phyloP scores from a whole-genome alignment of 2,888 invertebrate genomes.

The Sisyra terminalis region DNA sequence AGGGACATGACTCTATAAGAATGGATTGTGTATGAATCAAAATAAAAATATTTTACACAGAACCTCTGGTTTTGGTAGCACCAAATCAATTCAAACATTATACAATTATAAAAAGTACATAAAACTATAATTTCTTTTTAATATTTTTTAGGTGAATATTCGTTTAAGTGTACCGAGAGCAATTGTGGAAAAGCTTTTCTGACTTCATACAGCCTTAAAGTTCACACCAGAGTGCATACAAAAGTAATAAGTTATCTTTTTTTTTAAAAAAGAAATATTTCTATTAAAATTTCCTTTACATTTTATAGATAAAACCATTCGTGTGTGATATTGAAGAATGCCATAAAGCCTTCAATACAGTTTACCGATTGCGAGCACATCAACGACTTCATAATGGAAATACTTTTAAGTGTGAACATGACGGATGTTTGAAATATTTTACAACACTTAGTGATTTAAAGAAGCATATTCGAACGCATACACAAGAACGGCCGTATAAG shows the following conservation, averaged over 20 bases:
- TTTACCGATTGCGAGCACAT: constrained; percentile 84
- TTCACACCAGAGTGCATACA: constrained; percentile 86
- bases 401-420: constrained; percentile 79
- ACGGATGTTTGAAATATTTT: constrained; percentile 77
- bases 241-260: too few species aligned
- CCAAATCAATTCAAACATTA: too few species aligned
- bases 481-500: constrained; percentile 80
- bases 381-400: constrained; percentile 85
- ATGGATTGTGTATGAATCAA: too few species aligned
- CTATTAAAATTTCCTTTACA: neutral
- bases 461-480: constrained; percentile 85
- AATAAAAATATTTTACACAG: too few species aligned
- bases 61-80: too few species aligned
- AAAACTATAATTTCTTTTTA: constrained; percentile 3
- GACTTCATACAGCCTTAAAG: constrained; percentile 88
- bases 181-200: constrained; percentile 86
- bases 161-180: constrained; percentile 77
- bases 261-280: neutral
- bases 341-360: constrained; percentile 85
- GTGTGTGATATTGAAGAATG: constrained; percentile 69
- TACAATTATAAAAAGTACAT: too few species aligned
- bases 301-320: constrained; percentile 58
- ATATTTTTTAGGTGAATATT: constrained; percentile 66
- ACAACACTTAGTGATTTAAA: constrained; percentile 88
- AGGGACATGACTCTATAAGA: too few species aligned